Evolutionary conservation across 2,113 vertebrate genomes (phyloP).

Genomic region (Nycticryphes semicollaris): DNA sequence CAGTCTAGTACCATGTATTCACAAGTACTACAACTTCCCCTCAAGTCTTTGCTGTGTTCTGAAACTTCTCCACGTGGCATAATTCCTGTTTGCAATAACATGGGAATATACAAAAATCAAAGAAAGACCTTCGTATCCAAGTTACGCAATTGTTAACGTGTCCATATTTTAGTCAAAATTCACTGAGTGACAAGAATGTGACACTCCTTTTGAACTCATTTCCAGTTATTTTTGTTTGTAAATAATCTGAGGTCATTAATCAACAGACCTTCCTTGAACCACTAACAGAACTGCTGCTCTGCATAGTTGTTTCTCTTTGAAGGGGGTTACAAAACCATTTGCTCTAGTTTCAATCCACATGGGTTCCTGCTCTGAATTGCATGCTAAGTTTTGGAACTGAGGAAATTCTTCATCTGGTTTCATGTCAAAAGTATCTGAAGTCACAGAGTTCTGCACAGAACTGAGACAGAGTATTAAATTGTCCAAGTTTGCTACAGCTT

Average conservation of each 20-base stretch:
- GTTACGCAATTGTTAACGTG: neutral
- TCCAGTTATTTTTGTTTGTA: constrained; percentile 59
- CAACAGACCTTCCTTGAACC: constrained; percentile 27
- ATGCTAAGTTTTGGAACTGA: constrained; percentile 9
- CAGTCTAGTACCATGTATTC: neutral
- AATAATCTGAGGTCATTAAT: constrained; percentile 46
- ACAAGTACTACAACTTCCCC: neutral
- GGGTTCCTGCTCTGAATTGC: constrained; percentile 18
- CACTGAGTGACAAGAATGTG: neutral
- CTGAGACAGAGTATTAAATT: constrained; percentile 2
- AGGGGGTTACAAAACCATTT: constrained; percentile 56
- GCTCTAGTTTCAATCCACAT: constrained; percentile 32
- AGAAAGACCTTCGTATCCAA: neutral
- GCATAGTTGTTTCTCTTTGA: constrained; percentile 53
- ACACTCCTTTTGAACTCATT: constrained; percentile 25
- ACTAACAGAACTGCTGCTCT: neutral
- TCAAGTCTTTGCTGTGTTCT: neutral
- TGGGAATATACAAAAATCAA: neutral
- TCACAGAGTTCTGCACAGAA: neutral
- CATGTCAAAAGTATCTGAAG: constrained; percentile 56
- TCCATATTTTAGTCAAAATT: neutral
- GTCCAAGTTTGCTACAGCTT: neutral
- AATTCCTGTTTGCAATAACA: neutral
- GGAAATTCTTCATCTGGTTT: constrained; percentile 56
- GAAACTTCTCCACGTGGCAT: constrained; percentile 1